Conservation (phyloP, 1,140 invertebrate genomes). For the Leptopilina clavipes region DNA sequence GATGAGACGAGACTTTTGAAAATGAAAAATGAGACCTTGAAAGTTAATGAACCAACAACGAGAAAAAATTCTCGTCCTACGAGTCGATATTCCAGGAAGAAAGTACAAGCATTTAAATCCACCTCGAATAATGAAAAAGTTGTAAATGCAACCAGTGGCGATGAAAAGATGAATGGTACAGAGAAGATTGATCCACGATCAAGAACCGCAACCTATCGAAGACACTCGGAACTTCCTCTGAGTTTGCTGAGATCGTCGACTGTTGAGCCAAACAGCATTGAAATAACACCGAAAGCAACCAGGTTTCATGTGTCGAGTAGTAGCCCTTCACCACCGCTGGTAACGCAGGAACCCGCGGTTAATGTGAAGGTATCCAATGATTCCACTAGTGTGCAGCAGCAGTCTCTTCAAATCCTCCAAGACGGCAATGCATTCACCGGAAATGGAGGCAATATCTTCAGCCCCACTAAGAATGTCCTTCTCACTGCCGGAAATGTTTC, state of each 20-base stretch:
- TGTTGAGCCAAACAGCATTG: conserved; percentile 50
- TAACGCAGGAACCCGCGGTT: conserved; percentile 59
- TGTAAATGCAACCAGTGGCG: conserved; percentile 41
- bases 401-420: conserved; percentile 55
- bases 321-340: conserved; percentile 47
- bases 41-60: conserved; percentile 42
- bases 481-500: conserved; percentile 62
- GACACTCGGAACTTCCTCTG: conserved; percentile 63
- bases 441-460: conserved; percentile 67
- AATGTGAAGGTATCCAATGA: conserved; percentile 60
- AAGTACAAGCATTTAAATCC: conserved; percentile 44
- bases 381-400: conserved; percentile 33
- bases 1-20: neutral
- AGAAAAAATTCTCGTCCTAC: conserved; percentile 38
- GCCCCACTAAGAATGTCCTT: conserved; percentile 62
- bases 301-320: conserved; percentile 1
- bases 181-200: conserved; percentile 61
- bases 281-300: conserved; percentile 61
- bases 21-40: neutral
- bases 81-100: conserved; percentile 54
- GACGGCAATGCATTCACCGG: conserved; percentile 62
- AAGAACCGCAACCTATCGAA: conserved; percentile 68
- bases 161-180: conserved; percentile 22
- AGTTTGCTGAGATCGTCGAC: conserved; percentile 43
- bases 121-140: neutral